These are phyloP conservation scores for Yponomeuta malinellus DNA, from an alignment of 2,888 invertebrate genomes.

Conservation along the genomic window DNA sequence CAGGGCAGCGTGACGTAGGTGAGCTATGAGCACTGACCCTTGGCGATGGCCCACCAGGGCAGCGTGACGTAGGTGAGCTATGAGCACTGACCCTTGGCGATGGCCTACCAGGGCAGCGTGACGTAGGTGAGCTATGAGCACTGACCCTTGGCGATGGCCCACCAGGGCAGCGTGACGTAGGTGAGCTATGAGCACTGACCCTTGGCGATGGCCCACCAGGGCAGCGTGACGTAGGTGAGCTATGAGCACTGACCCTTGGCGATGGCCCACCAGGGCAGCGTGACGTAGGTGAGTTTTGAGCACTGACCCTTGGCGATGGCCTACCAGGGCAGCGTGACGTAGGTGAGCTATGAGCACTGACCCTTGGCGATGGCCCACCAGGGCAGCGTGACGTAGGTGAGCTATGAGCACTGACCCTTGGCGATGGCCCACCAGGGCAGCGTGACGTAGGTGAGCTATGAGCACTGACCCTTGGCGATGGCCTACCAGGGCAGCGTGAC, in stretches of 20 bases:
- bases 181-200: constrained; percentile 64
- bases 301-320: constrained; percentile 92
- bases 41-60: constrained; percentile 36
- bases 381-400: too few relatives aligned
- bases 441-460: too few relatives aligned
- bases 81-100: constrained; percentile 86
- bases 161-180: too few relatives aligned
- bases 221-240: too few relatives aligned
- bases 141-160: constrained; percentile 78
- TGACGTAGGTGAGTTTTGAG: too few relatives aligned
- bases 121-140: constrained; percentile 87
- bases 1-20: too few relatives aligned
- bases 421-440: too few relatives aligned
- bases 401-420: constrained; percentile 78
- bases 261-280: too few relatives aligned
- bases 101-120: constrained; percentile 98
- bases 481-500: too few relatives aligned
- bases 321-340: constrained; percentile 99
- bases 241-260: constrained; percentile 78
- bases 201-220: constrained; percentile 59
- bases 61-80: too few relatives aligned
- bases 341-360: constrained; percentile 81
- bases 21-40: constrained; percentile 75
- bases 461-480: constrained; percentile 78
- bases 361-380: constrained; percentile 75